Percentiles rank a stretch among this genome's conserved stretches.
phyloP scores from a whole-genome alignment of 2,113 vertebrate species.

The Dissostichus mawsoni region DNA sequence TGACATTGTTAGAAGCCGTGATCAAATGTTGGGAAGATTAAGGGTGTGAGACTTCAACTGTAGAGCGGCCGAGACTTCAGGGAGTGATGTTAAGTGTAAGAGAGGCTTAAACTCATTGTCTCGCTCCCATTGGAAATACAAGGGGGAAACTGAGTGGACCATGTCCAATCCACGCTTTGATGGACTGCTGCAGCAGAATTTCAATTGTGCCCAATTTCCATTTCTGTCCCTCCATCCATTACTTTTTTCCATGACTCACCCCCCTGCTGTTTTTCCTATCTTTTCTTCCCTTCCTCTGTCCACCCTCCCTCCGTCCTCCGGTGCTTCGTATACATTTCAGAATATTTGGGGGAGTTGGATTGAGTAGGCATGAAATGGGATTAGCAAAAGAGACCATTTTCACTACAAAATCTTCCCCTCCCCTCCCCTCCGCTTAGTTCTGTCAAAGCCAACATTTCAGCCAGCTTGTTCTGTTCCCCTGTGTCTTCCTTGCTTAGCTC shows the following conservation, averaged over 20 bases:
- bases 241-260: neutral
- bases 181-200: constrained; percentile 61
- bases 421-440: constrained; percentile 38
- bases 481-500: neutral
- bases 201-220: constrained; percentile 58
- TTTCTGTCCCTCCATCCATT: constrained; percentile 39
- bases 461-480: constrained; percentile 9
- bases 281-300: constrained; percentile 1
- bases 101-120: constrained; percentile 63
- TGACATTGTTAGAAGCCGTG: constrained; percentile 8
- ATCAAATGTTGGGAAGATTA: constrained; percentile 36
- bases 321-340: constrained; percentile 58
- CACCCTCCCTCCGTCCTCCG: neutral
- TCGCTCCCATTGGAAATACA: constrained; percentile 48
- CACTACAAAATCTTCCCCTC: constrained; percentile 62
- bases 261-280: neutral
- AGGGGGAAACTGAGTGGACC: constrained; percentile 47
- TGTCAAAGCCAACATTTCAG: constrained; percentile 42
- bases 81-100: constrained; percentile 39
- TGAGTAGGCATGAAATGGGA: constrained; percentile 81
- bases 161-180: constrained; percentile 71
- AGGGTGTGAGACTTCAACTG: constrained; percentile 4
- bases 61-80: constrained; percentile 14
- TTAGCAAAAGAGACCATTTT: constrained; percentile 81
- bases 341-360: constrained; percentile 70